Base-by-base conservation (phyloP, 2,113 vertebrate genomes). In the Chamaea fasciata region DNA sequence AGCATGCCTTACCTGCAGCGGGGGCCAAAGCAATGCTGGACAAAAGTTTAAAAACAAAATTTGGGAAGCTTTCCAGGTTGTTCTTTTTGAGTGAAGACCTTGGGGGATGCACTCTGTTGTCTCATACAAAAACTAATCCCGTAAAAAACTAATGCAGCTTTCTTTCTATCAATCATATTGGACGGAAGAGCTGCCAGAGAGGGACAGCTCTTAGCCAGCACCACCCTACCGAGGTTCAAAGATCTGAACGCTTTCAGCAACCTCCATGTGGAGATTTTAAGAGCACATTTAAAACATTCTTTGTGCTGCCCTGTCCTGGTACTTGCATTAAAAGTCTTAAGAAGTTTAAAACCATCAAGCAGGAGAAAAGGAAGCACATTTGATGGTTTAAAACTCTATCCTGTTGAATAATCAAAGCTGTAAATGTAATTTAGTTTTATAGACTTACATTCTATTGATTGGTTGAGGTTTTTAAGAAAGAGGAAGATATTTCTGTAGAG, bases 321-420 rank as follows among this genome's bases (percentile, higher is more conserved):
- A 75, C 65, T 80, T 84, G 57, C n/a, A 44, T 83, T 95, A 60
- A 68, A 95, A 92, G 53, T 95, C 79, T 93, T 90, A 92, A 88
- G 79, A 85, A 93, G 57, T 94, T 87, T 86, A 71, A 90, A 90
- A 70, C 65, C 73, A 39, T 87, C 64, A 83, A 93, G 52, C 57
- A 78, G 59, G 49, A 83, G 78, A 63, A 87, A 87, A 92, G 55
- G 81, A 94, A 88, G 35, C 5, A 1, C 31, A 63, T 94, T 80
- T 81, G 35, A 26, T 78, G 41, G 22, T 93, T 83, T 83, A 33
- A 85, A 93, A 74, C 20, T 47, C 15, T 84, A 20, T 11, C 37
- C 16, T 63, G 56, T 63, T 88, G 79, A 90, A 83, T 77, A 93
- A 88, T 83, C 52, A 77, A 94, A 96, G 89, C 82, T 77, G 63